Evolutionary conservation across 1,140 invertebrate species (phyloP), one percentile per base, ranked within the genome.

Genomic region (Drosophila asahinai): DNA sequence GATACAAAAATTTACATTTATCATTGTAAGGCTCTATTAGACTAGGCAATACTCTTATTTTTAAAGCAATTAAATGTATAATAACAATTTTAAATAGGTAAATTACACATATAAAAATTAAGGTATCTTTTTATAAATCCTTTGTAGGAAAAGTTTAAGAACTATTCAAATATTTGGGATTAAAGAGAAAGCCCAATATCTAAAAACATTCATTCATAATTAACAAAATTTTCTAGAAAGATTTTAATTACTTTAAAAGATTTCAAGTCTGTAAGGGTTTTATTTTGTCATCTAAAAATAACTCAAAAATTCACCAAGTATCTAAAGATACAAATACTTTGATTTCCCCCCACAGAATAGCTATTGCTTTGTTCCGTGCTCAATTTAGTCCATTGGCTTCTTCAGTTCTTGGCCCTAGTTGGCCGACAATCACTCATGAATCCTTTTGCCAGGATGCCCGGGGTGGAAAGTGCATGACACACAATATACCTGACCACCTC

Each of bases 391-490:
- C 65, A 83, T 80, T 86, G 66, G 83, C 82, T 83, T 64, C 77
- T 77, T 64, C 19, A 52, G 65, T 71, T 80, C 33, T 67, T 49
- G 25, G 36, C 59, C 65, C 71, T 47, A 47, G 17, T 58, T 43
- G 70, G 43, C 51, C 75, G 49, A 83, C 83, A 77, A 87, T 86
- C 60, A 74, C 83, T 79, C 77, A 5, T 38, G 40, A 42, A 36
- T 47, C 48, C 42, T 43, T 19, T 54, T 61, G 49, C 58, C 7
- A 54, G 51, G 49, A 59, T 40, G 11, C 49, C 43, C 45, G 77
- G 84, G 84, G 84, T 89, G 78, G 84, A 84, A 87, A 89, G 84
- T 87, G 81, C 84, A 87, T 87, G 84, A 84, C 83, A 87, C 77
- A 87, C 81, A 89, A 89, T 81, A 58, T 25, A 54, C 66, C 60